Evolutionary conservation across 2,113 vertebrate genomes (phyloP).

Genomic region (Tragulus kanchil): DNA sequence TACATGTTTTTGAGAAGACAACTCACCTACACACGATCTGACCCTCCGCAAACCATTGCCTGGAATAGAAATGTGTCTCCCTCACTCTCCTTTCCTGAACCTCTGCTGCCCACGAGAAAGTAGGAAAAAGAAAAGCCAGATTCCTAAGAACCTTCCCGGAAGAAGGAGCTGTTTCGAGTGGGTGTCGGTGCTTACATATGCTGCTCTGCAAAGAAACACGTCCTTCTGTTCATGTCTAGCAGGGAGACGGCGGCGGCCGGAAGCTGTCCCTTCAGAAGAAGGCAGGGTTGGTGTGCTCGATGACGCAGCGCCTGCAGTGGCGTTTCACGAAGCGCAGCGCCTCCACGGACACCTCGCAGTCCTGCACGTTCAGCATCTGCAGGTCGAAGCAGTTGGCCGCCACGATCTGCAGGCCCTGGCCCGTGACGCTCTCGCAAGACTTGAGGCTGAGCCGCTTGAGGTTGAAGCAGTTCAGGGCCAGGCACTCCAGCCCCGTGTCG

Average conservation of each 20-base stretch:
- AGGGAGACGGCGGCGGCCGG: not conserved
- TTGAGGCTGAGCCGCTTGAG: constrained; percentile 96
- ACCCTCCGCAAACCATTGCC: not conserved
- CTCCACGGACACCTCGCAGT: constrained; percentile 97
- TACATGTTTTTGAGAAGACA: not conserved
- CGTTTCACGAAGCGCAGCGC: constrained; percentile 95
- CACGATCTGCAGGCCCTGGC: constrained; percentile 95
- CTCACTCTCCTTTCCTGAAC: not conserved
- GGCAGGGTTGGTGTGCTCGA: constrained; percentile 98
- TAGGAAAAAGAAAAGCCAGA: constrained; percentile 71
- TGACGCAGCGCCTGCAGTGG: constrained; percentile 96
- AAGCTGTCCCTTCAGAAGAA: constrained; percentile 92
- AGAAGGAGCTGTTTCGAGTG: constrained; percentile 72
- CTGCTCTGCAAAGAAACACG: constrained; percentile 62
- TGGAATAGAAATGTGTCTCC: constrained; percentile 13
- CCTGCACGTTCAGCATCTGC: constrained; percentile 98
- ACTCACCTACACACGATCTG: not conserved
- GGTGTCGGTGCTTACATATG: constrained; percentile 66
- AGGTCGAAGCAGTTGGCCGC: constrained; percentile 97
- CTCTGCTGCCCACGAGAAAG: constrained; percentile 43
- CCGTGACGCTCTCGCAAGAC: constrained; percentile 96
- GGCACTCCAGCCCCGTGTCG: constrained; percentile 94
- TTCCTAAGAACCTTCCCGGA: constrained; percentile 75
- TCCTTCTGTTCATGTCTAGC: constrained; percentile 33
- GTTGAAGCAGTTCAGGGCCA: constrained; percentile 96